Evolutionary conservation across 2,113 vertebrate species (phyloP), one percentile per base, ranked within the genome.

Genomic region (Anolis sagrei): DNA sequence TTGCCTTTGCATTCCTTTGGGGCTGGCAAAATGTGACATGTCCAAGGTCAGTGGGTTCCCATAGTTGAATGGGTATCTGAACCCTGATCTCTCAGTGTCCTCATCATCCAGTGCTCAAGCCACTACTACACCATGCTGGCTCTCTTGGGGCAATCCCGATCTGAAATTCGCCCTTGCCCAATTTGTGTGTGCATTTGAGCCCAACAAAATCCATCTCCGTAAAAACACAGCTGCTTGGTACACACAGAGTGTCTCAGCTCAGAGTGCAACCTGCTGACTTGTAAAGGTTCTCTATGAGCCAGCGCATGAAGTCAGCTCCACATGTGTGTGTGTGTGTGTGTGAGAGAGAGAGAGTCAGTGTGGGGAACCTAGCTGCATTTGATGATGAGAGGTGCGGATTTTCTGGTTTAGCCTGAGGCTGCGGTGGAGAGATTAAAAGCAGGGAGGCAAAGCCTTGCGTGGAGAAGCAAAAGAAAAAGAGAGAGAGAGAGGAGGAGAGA

Each of bases 321-420:
- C 70, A 51, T 16, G 39, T n/a, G n/a, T n/a, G n/a, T n/a, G n/a
- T n/a, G n/a, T n/a, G n/a, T n/a, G 68, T 61, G 58, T 61, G 58
- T 61, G 58, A 4, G 58, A 4, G 58, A 16, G 58, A 16, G 58
- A 16, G 58, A 16, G 58, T 4, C 19, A 23, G 64, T 11, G 10
- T 7, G 23, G 58, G 34, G 72, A 49, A 34, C n/a, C 72, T 7
- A 0, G 72, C 81, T 87, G 75, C 32, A 21, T 78, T 61, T 81
- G 84, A 75, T 66, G n/a, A 34, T 79, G 76, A 58, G 54, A 77
- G 80, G 0, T 86, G 62, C 3, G 48, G 82, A 81, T 49, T 86
- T 61, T 86, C 1, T 73, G 51, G 48, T 74, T 89, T 74, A 51
- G 69, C 78, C 70, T 14, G 78, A 81, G 84, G 84, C 84, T 39